phyloP scores from a whole-genome alignment of 2,888 invertebrate species.

The Euphydryas editha region DNA sequence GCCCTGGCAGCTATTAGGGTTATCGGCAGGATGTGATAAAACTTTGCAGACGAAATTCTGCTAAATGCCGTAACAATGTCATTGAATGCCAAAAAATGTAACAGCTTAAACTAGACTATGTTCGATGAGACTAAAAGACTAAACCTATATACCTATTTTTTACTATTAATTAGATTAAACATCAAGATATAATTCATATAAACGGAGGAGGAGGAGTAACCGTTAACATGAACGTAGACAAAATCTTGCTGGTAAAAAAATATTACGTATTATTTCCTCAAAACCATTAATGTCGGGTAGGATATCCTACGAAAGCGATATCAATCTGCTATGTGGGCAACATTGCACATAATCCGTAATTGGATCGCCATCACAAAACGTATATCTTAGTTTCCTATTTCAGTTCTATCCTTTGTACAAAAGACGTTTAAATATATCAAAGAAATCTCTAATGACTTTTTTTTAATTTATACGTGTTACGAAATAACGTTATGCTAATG shows the following conservation, averaged over 20 bases:
- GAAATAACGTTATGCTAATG: no score
- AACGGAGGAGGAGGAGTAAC: neutral
- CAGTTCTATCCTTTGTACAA: neutral
- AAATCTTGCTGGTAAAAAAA: neutral
- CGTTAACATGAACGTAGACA: neutral
- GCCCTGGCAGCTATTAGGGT: no score
- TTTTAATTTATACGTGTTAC: no score
- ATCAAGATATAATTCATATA: no score
- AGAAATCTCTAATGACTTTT: neutral
- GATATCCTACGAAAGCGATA: neutral
- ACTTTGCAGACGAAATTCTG: no score
- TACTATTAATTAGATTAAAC: no score
- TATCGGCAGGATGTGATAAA: no score
- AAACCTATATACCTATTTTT: no score
- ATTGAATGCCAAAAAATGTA: no score
- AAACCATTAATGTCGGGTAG: neutral
- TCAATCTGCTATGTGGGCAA: neutral
- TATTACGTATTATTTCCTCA: neutral
- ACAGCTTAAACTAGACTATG: no score
- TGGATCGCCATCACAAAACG: neutral
- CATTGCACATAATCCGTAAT: slow-evolving; percentile 8
- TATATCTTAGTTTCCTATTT: neutral
- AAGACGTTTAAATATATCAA: neutral
- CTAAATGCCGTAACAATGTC: no score
- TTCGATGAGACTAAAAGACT: no score